These are phyloP conservation scores for Notoglanidium macrostoma DNA, from an alignment of 2,797 vertebrate species.

Conservation along the genomic window DNA sequence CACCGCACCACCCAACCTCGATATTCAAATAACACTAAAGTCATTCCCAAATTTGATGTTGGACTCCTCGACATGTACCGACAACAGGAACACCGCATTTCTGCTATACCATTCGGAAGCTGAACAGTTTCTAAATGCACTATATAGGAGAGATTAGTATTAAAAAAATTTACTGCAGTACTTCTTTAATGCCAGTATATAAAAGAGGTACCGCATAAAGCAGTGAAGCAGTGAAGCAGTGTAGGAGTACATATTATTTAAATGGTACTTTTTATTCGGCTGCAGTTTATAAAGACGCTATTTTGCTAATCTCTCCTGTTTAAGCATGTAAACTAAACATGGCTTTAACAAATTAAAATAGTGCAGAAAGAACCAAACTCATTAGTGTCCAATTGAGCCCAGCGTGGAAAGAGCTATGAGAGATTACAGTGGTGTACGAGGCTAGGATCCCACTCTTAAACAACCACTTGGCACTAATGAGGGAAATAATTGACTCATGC, in stretches of 20 bases:
- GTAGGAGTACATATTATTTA: not conserved
- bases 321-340: slow-evolving; percentile 35
- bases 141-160: not conserved
- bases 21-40: not conserved
- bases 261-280: not conserved
- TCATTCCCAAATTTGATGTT: too few species aligned
- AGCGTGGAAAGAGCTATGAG: slow-evolving; percentile 35
- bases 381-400: slow-evolving; percentile 44
- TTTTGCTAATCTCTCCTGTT: slow-evolving; percentile 37
- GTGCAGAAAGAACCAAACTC: slow-evolving; percentile 29
- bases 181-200: not conserved
- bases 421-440: slow-evolving; percentile 20
- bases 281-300: not conserved
- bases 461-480: slow-evolving; percentile 39
- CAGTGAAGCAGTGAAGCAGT: not conserved
- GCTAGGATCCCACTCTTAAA: slow-evolving; percentile 26
- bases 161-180: not conserved
- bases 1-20: too few species aligned
- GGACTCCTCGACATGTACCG: too few species aligned
- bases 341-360: slow-evolving; percentile 46
- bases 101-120: not conserved
- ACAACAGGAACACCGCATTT: too few species aligned
- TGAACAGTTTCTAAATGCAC: not conserved
- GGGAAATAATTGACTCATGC: slow-evolving; percentile 40
- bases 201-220: not conserved